These are phyloP conservation scores for Spialia ferax DNA, from an alignment of 2,888 invertebrate genomes.

Conservation along the genomic window DNA sequence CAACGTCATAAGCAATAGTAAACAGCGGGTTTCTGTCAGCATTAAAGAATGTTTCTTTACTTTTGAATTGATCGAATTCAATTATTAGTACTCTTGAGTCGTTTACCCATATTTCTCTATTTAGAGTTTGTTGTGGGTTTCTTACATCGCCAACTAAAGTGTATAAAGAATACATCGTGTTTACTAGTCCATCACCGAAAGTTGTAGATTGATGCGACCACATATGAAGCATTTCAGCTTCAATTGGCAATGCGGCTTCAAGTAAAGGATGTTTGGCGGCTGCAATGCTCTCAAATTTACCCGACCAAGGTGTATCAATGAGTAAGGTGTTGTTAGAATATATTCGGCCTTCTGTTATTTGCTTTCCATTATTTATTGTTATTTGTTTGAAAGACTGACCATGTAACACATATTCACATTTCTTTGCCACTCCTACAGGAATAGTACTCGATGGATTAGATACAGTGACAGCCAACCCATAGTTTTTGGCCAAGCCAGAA, in stretches of 20 bases:
- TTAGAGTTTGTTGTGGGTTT: slow-evolving; percentile 94
- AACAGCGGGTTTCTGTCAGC: slow-evolving; percentile 93
- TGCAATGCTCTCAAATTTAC: slow-evolving; percentile 91
- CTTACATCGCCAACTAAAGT: slow-evolving; percentile 94
- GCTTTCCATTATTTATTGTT: slow-evolving; percentile 89
- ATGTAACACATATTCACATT: slow-evolving; percentile 87
- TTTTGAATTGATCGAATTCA: slow-evolving; percentile 96
- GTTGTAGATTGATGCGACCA: slow-evolving; percentile 94
- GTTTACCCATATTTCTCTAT: slow-evolving; percentile 96
- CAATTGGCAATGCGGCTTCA: slow-evolving; percentile 94
- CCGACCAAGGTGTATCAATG: slow-evolving; percentile 91
- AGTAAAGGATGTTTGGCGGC: slow-evolving; percentile 93
- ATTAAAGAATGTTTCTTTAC: slow-evolving; percentile 96
- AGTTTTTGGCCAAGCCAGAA: slow-evolving; percentile 92
- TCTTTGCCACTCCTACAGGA: slow-evolving; percentile 85
- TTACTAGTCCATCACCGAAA: slow-evolving; percentile 91
- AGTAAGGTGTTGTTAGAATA: slow-evolving; percentile 93
- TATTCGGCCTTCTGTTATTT: slow-evolving; percentile 91
- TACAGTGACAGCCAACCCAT: slow-evolving; percentile 92
- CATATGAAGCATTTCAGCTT: slow-evolving; percentile 96
- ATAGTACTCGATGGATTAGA: slow-evolving; percentile 84
- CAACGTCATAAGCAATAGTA: slow-evolving; percentile 95
- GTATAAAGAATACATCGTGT: slow-evolving; percentile 93
- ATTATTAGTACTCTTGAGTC: slow-evolving; percentile 95
- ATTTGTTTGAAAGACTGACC: slow-evolving; percentile 90